These are phyloP conservation scores for Aphodius granarius DNA, from an alignment of 2,888 invertebrate genomes.

Conservation along the genomic window DNA sequence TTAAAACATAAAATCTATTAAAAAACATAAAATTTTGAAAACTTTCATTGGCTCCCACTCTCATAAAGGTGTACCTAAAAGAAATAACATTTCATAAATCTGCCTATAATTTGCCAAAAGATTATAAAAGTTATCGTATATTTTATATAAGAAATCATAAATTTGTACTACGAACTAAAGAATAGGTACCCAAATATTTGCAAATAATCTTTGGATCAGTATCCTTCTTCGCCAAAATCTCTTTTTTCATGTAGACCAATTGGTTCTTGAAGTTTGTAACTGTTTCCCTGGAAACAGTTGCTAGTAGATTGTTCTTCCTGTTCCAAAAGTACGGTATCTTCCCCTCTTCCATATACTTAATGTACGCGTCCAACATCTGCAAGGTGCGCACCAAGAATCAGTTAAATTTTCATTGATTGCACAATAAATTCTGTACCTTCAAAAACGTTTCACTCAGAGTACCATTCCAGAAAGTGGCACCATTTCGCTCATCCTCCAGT, in stretches of 20 bases:
- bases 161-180: no score
- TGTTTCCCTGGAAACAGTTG: neutral
- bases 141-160: no score
- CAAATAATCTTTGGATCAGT: slow-evolving; percentile 16
- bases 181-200: slow-evolving; percentile 22
- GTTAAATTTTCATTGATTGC: no score
- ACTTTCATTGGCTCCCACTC: no score
- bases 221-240: slow-evolving; percentile 4
- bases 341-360: slow-evolving; percentile 43
- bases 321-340: slow-evolving; percentile 59
- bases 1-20: no score
- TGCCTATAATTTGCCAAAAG: no score
- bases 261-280: slow-evolving; percentile 14
- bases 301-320: slow-evolving; percentile 54
- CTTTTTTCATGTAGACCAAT: slow-evolving; percentile 11
- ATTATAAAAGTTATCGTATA: no score
- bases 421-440: no score
- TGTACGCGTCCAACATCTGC: slow-evolving; percentile 53
- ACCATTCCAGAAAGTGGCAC: slow-evolving; percentile 32
- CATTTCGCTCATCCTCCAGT: slow-evolving; percentile 46
- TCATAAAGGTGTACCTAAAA: no score
- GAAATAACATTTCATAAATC: no score
- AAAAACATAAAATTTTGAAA: no score
- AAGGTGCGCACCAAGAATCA: no score
- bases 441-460: slow-evolving; percentile 38